phyloP scores from a whole-genome alignment of 2,797 vertebrate genomes.

The Pristis pectinata region DNA sequence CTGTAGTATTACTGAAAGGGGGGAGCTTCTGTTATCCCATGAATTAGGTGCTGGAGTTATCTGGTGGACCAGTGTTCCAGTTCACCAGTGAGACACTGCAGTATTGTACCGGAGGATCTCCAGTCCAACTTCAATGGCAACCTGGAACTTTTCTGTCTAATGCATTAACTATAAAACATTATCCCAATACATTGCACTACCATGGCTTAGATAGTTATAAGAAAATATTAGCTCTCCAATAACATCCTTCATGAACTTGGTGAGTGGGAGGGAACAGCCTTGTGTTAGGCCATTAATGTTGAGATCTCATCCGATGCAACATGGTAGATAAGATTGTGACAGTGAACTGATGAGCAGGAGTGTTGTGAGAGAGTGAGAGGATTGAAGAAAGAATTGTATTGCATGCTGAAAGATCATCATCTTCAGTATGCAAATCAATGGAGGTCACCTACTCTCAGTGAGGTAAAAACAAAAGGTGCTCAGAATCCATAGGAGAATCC shows the following conservation, averaged over 20 bases:
- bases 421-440: too few relatives aligned
- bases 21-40: background rate
- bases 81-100: background rate
- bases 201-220: background rate
- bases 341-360: too few relatives aligned
- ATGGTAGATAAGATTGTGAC: background rate
- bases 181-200: background rate
- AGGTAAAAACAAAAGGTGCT: background rate
- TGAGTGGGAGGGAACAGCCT: too few relatives aligned
- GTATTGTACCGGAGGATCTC: background rate
- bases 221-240: background rate
- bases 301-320: too few relatives aligned
- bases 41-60: background rate
- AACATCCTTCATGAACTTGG: background rate
- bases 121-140: background rate
- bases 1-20: background rate
- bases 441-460: too few relatives aligned
- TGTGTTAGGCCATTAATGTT: too few relatives aligned
- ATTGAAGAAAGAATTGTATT: too few relatives aligned
- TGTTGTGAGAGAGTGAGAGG: too few relatives aligned
- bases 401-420: too few relatives aligned
- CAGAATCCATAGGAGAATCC: background rate
- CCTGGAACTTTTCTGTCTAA: background rate
- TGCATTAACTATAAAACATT: background rate
- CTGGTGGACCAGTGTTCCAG: background rate